phyloP scores from a whole-genome alignment of 2,888 invertebrate genomes.

The Tachina fera region DNA sequence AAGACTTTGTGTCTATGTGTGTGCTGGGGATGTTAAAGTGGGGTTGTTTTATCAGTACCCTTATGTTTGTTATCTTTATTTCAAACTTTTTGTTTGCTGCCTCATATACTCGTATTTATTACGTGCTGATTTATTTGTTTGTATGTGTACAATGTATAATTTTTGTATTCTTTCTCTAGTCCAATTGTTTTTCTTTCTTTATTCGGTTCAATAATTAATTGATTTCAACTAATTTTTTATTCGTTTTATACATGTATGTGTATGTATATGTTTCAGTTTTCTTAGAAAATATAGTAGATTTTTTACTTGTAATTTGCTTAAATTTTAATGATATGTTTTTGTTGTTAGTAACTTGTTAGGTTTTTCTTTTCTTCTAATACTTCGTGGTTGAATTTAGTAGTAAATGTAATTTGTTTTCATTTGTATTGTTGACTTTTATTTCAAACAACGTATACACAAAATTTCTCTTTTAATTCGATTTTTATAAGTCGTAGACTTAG shows the following conservation, averaged over 20 bases:
- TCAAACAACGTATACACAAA: constrained; percentile 1
- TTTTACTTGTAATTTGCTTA: constrained; percentile 21
- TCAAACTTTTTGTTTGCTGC: constrained; percentile 30
- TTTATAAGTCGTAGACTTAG: constrained; percentile 13
- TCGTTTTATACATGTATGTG: not conserved
- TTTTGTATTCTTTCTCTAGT: constrained; percentile 32
- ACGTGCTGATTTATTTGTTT: constrained; percentile 9
- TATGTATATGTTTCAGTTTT: not conserved
- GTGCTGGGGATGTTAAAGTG: not conserved
- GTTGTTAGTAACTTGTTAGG: constrained; percentile 5
- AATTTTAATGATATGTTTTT: constrained; percentile 32
- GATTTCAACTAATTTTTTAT: constrained; percentile 42
- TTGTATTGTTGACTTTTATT: constrained; percentile 24
- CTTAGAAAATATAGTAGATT: constrained; percentile 19
- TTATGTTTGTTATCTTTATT: not conserved
- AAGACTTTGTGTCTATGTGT: constrained; percentile 4
- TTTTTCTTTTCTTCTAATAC: constrained; percentile 43
- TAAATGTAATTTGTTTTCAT: constrained; percentile 23
- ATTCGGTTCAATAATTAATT: constrained; percentile 49
- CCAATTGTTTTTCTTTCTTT: constrained; percentile 18
- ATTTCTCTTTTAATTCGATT: constrained; percentile 19
- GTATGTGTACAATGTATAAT: not conserved
- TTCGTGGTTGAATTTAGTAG: constrained; percentile 50
- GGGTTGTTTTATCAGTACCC: not conserved
- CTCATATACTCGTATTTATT: constrained; percentile 18